Conservation (phyloP, 2,888 invertebrate species). For the Coremacera marginata region DNA sequence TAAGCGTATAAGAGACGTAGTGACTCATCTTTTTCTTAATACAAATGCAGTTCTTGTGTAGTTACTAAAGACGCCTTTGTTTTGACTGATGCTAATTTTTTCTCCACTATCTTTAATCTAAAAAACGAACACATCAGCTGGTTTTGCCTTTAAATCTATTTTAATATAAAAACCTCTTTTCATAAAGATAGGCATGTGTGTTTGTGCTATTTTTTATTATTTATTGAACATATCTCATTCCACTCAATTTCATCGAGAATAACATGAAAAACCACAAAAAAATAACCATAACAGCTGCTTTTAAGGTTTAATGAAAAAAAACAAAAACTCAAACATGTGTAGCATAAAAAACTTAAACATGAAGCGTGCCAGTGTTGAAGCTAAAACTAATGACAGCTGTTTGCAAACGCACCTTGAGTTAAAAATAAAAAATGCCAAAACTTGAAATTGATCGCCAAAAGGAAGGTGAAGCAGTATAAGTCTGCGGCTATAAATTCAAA, state of each 20-base stretch:
- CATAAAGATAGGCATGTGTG: no score
- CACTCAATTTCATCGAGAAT: no score
- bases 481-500: not conserved
- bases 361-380: slow-evolving; percentile 2
- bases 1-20: no score
- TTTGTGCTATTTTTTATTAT: no score
- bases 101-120: not conserved
- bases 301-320: not conserved
- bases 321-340: no score
- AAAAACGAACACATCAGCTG: not conserved
- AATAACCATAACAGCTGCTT: not conserved
- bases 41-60: no score
- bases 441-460: not conserved
- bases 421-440: not conserved
- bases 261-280: not conserved
- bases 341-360: not conserved
- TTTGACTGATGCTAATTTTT: no score
- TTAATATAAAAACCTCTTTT: no score
- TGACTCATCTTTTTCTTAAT: no score
- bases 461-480: not conserved
- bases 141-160: not conserved
- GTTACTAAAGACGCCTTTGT: no score
- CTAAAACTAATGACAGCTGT: not conserved
- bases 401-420: not conserved
- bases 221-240: no score